Evolutionary conservation across 2,888 invertebrate genomes (phyloP), one percentile per base, ranked within the genome.

Genomic region (Drosophila lutescens): DNA sequence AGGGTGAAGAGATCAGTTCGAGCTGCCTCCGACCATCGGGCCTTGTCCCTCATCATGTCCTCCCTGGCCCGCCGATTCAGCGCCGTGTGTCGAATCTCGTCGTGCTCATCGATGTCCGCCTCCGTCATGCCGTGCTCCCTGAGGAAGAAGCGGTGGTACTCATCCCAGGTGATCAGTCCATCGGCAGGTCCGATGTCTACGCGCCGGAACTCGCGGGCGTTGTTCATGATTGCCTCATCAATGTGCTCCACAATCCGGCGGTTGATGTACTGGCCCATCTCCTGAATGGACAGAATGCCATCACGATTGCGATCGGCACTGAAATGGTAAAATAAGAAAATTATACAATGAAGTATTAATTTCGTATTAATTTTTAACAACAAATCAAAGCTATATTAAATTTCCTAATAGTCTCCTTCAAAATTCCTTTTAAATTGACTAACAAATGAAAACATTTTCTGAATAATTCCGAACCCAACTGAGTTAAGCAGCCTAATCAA

Each of bases 11-110:
- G 95, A 91, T 96, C 95, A 13, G 95, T 95, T 76, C 94, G 93
- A 0, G 95, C 95, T 2, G 96, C 96, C 91, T 96, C 96, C 58
- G 95, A 94, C 96, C 96, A 97, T 6, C 91, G 86, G 0, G 96
- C 96, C 91, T 95, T 95, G 88, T 96, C 96, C 57, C 95, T 93
- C 93, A 96, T 95, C 88, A 97, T 95, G 81, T 94, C 94, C 90
- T 96, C 96, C 91, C 95, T 95, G 53, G 95, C 91, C 54, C 93
- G 92, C 41, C 95, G 92, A 76, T 94, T 93, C 66, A 96, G 90
- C 1, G 94, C 93, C 47, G 93, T 93, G 87, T 96, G 96, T 70
- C 94, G 93, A 74, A 94, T 94, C 86, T 94, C 93, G 75, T 95
- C 93, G 80, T 96, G 95, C 56, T 94, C 93, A 59, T 93, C 91